Base-by-base conservation (phyloP, 1,140 invertebrate genomes). In the Drosophila eugracilis region DNA sequence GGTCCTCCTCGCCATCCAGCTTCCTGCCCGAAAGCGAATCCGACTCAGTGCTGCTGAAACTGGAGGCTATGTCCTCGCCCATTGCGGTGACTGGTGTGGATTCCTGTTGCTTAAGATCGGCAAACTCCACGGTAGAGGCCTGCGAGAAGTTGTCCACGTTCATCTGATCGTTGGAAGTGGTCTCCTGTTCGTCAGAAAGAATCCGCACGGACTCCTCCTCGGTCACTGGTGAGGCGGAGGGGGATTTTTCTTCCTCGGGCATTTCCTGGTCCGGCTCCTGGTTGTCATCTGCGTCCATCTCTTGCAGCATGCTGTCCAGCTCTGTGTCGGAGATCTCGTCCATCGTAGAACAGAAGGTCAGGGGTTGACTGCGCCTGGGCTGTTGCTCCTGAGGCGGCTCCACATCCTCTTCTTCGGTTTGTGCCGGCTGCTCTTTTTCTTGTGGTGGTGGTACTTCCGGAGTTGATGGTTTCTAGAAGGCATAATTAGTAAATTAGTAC, bases 251-350 rank as follows among this genome's bases (percentile, higher is more conserved):
- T 9, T 55, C 41, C 19, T 37, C 63, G 15, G 41, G 54, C 36
- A 67, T 67, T 26, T 75, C 42, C 28, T 44, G 50, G 24, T 74
- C 49, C 12, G 9, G 50, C 44, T 63, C 74, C 10, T 65, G 69
- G n/a, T 63, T 89, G 39, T 78, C 79, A 34, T 91, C 90, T 9
- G 75, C 86, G 28, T 91, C 90, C 32, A 91, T 88, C 45, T 92
- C 91, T 36, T 92, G 91, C 55, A 91, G 62, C 79, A 91, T 91
- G 53, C 90, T 91, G 66, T 92, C 91, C 44, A 92, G 52, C 32
- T 92, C 91, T 0, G 91, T 90, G 47, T 92, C 91, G 0, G 91
- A 92, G 10, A 92, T 91, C 22, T 92, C 91, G 45, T 92, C 91
- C 91, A 92, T 92, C 3, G 91, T 92, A 10, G 91, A 92, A 60